Evolutionary conservation across 2,797 vertebrate species (phyloP), one percentile per base, ranked within the genome.

Genomic region (Bovichtus variegatus): DNA sequence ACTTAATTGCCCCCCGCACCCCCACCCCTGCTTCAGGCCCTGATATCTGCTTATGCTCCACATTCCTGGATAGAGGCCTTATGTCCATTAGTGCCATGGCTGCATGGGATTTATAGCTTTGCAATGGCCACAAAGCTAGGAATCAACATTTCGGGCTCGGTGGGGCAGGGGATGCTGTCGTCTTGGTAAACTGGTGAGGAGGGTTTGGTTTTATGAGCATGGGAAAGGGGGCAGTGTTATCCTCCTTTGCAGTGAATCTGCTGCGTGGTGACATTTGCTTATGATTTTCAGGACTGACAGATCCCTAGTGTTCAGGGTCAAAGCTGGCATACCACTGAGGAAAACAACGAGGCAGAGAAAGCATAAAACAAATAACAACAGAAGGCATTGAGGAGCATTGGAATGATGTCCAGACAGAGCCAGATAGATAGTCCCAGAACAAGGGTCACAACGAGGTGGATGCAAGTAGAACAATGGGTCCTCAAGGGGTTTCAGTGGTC

Each of bases 1-100:
- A 89, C 92, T 96, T 97, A 96, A 97, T 97, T 97, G 93, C 91
- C 79, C 92, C 70, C 61, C 78, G 68, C 83, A 68, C 83, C 68
- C 63, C 68, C 83, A 66, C 78, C 85, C 60, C 74, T 82, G 72
- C 78, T 79, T 81, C 83, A 66, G 75, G 84, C 80, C 89, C 94
- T 93, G 85, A 89, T 93, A 93, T 96, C 94, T 96, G 92, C 93
- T 93, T 95, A 90, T 90, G 87, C 92, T 94, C 92, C 89, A 93
- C 95, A 94, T 96, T 95, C 85, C 91, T 84, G 92, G 93, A 94
- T 93, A 76, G 88, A 91, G 74, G 89, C 92, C 91, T 90, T 77
- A 76, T 92, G 93, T 93, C 92, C 92, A 91, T 94, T 92, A 92
- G 77, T 85, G 88, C 87, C 83, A 74, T 40, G 34, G 71, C 69